These are phyloP conservation scores for Stegodyphus dumicola DNA, from an alignment of 1,140 invertebrate genomes.

Conservation along the genomic window DNA sequence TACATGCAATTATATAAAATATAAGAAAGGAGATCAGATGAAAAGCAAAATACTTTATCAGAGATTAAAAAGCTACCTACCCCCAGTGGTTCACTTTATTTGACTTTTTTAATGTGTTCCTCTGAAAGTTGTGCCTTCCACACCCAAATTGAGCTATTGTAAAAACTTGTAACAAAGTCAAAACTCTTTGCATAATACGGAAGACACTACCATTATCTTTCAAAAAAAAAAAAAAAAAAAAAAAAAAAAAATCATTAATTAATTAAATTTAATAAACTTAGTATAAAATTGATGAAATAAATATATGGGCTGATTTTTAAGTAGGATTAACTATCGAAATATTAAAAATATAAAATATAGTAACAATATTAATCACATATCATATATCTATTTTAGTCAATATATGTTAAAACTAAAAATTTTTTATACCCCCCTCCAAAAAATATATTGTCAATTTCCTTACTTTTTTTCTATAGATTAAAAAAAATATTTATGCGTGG, in stretches of 20 bases:
- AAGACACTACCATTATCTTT: slow-evolving; percentile 71
- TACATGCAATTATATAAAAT: too few relatives aligned
- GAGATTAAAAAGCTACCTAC: slow-evolving; percentile 67
- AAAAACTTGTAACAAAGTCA: slow-evolving; percentile 91
- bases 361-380: too few relatives aligned
- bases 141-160: slow-evolving; percentile 92
- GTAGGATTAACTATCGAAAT: too few relatives aligned
- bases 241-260: too few relatives aligned
- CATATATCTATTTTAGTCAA: too few relatives aligned
- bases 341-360: too few relatives aligned
- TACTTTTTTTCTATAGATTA: background rate
- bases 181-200: slow-evolving; percentile 83
- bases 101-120: slow-evolving; percentile 87
- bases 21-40: background rate
- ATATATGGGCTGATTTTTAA: too few relatives aligned
- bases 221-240: slow-evolving; percentile 34
- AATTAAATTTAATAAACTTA: too few relatives aligned
- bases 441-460: too few relatives aligned
- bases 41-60: slow-evolving; percentile 13
- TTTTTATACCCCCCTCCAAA: too few relatives aligned
- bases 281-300: too few relatives aligned
- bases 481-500: background rate
- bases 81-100: slow-evolving; percentile 90
- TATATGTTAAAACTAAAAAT: too few relatives aligned
- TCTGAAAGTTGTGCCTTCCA: slow-evolving; percentile 75